phyloP scores from a whole-genome alignment of 2,797 vertebrate genomes.

The Pangasius sanitwongsei region DNA sequence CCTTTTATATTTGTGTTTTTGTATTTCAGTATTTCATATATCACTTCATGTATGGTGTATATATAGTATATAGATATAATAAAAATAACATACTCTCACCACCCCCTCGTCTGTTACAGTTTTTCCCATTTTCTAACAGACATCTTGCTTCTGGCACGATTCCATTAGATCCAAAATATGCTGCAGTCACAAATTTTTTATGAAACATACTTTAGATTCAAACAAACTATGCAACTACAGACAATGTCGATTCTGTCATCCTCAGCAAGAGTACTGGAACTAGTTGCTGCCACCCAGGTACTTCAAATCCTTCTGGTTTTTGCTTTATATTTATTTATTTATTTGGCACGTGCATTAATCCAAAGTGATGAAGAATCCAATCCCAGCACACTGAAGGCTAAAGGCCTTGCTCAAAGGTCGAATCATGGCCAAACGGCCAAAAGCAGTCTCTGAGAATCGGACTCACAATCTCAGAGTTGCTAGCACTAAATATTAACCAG shows the following conservation, averaged over 20 bases:
- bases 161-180: neutral
- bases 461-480: neutral
- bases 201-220: neutral
- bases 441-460: neutral
- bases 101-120: neutral
- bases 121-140: neutral
- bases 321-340: neutral
- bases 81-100: neutral
- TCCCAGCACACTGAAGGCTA: neutral
- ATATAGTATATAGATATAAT: neutral
- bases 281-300: neutral
- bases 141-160: neutral
- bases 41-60: neutral
- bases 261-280: neutral
- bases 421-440: neutral
- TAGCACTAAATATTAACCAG: neutral
- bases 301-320: neutral
- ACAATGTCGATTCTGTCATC: neutral
- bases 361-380: neutral
- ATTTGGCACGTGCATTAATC: neutral
- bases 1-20: constrained; percentile 13
- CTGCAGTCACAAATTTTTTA: neutral
- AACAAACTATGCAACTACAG: neutral
- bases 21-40: neutral
- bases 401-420: neutral